Base-by-base conservation (phyloP, 2,113 vertebrate genomes). In the Myrmophylax atrothorax region DNA sequence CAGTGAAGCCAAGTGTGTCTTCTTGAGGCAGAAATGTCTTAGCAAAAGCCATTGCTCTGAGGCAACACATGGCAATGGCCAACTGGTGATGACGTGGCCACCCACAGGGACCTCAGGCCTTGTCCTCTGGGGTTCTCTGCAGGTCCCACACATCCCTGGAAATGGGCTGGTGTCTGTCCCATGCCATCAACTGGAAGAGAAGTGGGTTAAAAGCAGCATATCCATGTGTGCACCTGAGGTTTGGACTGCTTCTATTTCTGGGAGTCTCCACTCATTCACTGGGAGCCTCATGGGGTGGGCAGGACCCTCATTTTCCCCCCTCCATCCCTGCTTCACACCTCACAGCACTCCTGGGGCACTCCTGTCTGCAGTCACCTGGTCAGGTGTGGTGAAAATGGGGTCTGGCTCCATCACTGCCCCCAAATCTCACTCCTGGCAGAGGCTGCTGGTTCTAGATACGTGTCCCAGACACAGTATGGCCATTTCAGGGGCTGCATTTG, bases 31-130 rank as follows among this genome's bases (percentile, higher is more conserved):
- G 56, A 91, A 68, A 74, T 1, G 0, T 55, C 75, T 64, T 20
- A 52, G 35, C 60, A 49, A 75, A 90, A 84, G 56, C 47, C 66
- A n/a, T 14, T 14, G 15, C 53, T 81, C 82, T 69, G 78, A 73
- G 77, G 67, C 63, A 75, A 38, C 18, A 55, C 10, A 46, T 40
- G 64, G 79, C 81, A 90, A 83, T 16, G 42, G 50, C 42, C 1
- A 1, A 18, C 75, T 69, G 79, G 79, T 2, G 1, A 29, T 11
- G 42, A 42, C 0, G 0, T 9, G 42, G 60, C 14, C 60, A 84
- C 38, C 40, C 59, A 74, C 1, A 76, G 59, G 76, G 49, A 63
- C 31, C 38, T 29, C 79, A 47, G 33, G 40, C 52, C 33, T 87
- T 73, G 70, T 64, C 63, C 46, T 82, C 29, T 22, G 70, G 50